phyloP scores from a whole-genome alignment of 2,797 vertebrate genomes.

The Halcyon chelicuti region DNA sequence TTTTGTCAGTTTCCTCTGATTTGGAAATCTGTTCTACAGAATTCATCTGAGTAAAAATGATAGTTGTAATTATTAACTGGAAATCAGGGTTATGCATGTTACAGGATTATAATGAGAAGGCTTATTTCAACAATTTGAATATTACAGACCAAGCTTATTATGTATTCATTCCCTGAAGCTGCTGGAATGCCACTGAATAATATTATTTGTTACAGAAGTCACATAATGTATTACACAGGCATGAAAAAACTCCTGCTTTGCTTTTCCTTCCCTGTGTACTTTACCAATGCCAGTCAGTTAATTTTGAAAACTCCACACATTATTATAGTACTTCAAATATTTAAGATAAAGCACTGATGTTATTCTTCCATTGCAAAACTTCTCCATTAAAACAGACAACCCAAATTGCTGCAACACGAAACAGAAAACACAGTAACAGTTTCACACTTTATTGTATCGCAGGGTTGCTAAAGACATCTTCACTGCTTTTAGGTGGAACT shows the following conservation, averaged over 20 bases:
- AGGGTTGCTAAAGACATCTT: background rate
- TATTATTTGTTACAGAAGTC: background rate
- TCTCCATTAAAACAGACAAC: background rate
- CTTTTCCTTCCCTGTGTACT: rapidly evolving
- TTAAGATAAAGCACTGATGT: background rate
- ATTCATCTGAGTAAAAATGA: constrained; percentile 82
- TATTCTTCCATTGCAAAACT: background rate
- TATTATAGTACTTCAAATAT: background rate
- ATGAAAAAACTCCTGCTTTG: background rate
- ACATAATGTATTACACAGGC: background rate
- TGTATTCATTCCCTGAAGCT: background rate
- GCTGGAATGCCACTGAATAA: background rate
- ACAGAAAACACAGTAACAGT: background rate
- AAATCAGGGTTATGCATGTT: background rate
- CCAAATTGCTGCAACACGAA: background rate
- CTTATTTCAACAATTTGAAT: background rate
- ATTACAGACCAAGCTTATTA: background rate
- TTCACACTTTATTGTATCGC: background rate
- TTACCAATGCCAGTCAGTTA: background rate
- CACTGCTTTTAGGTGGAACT: background rate
- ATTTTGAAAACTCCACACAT: background rate
- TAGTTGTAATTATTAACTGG: constrained; percentile 36
- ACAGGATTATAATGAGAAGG: background rate
- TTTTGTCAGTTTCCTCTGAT: constrained; percentile 88
- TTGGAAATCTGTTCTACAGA: constrained; percentile 86